Base-by-base conservation (phyloP, 2,888 invertebrate species). In the Hipparchia sbordonii region DNA sequence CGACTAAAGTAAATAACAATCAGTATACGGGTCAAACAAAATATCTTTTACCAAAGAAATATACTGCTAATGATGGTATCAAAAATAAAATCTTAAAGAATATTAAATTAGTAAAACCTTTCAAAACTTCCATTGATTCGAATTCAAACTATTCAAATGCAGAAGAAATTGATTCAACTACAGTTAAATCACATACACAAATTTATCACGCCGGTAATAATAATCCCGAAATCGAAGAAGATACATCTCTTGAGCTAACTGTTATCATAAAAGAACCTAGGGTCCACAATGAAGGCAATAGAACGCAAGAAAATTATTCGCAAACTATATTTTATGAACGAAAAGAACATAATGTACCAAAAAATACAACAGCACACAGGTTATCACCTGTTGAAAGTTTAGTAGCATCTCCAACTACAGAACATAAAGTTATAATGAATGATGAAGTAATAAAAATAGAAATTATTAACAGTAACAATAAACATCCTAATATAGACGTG, bases 231-330 rank as follows among this genome's bases (percentile, higher is more conserved):
- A 62, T 72, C 8, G 82, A 82, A 57, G 87, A 89, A 74, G 87
- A 88, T 74, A 81, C 85, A 13, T 79, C 84, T 6, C 83, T 92
- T 69, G 91, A 93, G 76, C 83, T 93, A 0, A 91, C 88, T 2
- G 89, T 93, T 48, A 84, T 89, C 67, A 84, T 93, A 76, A 90
- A 88, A 76, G 91, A 92, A 77, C 81, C 82, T 52, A 79, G 79
- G 51, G 72, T 80, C 33, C 79, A 80, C 54, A 74, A 71, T 6
- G 78, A 82, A 62, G 76, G 85, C 57, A 79, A 75, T 6, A 39
- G 6, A 39, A 54, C 45, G 3, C 39, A 69, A 45, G 23, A 39
- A 61, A 54, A 69, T 45, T n/a, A 45, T 54, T 61, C 69, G 45
- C 39, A 45, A 60, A 69, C 33, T 52, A 2, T 51, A 33, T 13